Evolutionary conservation across 1,140 invertebrate genomes (phyloP), one percentile per base, ranked within the genome.

Genomic region (Muscidifurax raptorellus): DNA sequence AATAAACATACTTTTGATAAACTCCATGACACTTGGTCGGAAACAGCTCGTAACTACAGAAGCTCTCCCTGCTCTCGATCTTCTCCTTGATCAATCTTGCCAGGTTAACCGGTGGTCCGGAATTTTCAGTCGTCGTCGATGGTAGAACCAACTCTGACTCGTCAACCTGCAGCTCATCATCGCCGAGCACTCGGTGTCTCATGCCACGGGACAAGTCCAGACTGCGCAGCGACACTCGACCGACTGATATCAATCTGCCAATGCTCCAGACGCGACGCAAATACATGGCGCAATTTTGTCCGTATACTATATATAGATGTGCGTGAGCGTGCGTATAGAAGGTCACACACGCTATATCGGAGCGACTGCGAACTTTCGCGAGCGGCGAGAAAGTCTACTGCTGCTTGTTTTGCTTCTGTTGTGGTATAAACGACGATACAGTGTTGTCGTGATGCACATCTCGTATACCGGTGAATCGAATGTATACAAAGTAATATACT

Each of bases 41-140:
- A 18, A 87, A 74, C 7, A 91, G 59, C 72, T 91, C 90, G 9
- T 89, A 88, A 18, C 90, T 90, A 66, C 76, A 91, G 36, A 89
- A 91, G 28, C 78, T 79, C 10, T 88, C 83, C 10, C 86, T 87
- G 25, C 67, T 82, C 10, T n/a, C 25, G 25, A 84, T 86, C 83
- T 87, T 87, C 32, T 87, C 36, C 30, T 85, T 76, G 74, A 91
- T 87, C 6, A 83, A 74, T 30, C 83, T 18, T 18, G 76, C 78
- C 12, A 88, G 25, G 80, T 88, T 71, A 9, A 32, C 47, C 1
- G 12, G 30, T 3, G 0, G n/a, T 9, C 74, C 82, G 1, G 10
- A 25, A 15, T 13, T 15, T 2, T 72, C 32, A n/a, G 25, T 7
- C n/a, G 30, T 27, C 13, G 4, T 10, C 2, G 25, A 32, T 66